A percentile compares a stretch with the other conserved stretches of the same genome.
Conservation (phyloP, 2,113 vertebrate species). For the Phylloscopus trochilus region DNA sequence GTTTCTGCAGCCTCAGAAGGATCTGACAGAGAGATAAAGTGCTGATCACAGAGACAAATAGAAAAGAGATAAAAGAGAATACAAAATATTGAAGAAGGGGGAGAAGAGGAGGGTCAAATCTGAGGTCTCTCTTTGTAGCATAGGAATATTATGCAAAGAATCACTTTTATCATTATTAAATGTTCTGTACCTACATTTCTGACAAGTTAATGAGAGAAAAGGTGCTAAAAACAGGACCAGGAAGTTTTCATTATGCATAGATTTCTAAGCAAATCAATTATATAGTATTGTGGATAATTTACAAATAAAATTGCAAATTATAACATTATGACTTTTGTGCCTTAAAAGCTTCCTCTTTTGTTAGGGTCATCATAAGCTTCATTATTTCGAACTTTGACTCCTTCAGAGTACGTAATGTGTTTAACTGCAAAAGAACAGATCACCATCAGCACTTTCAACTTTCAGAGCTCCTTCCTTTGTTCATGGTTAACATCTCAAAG, state of each 20-base stretch:
- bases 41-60: not conserved
- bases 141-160: conserved; percentile 27
- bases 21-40: conserved; percentile 28
- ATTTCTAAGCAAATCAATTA: not conserved
- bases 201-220: not conserved
- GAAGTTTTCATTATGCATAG: not conserved
- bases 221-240: not conserved
- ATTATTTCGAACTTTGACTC: not conserved
- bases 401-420: not conserved
- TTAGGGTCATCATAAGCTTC: not conserved
- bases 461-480: not conserved
- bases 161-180: not conserved
- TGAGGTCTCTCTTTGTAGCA: conserved; percentile 13
- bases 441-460: not conserved
- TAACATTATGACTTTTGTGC: not conserved
- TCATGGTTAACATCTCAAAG: not conserved
- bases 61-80: conserved; percentile 32
- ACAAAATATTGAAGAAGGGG: not conserved
- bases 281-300: not conserved
- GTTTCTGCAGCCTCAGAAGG: not conserved
- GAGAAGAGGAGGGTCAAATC: not conserved
- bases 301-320: not conserved
- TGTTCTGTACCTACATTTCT: not conserved
- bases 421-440: not conserved
- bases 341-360: not conserved